Evolutionary conservation across 2,888 invertebrate species (phyloP), one percentile per base, ranked within the genome.

Genomic region (Philhelius pedissequus): DNA sequence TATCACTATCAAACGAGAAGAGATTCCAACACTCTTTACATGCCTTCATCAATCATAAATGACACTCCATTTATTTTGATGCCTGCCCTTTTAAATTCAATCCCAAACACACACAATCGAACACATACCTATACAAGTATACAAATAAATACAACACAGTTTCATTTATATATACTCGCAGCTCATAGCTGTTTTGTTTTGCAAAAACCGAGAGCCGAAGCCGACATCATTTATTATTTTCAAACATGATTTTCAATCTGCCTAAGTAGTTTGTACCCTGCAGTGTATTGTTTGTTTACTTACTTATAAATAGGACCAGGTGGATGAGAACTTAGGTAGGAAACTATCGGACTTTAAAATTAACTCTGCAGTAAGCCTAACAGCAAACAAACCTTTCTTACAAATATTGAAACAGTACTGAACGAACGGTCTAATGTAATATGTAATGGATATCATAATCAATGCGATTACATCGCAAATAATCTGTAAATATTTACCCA

Each of bases 401-500:
- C 78, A 79, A 78, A 83, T 83, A 78, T 83, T 83, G 74, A 64
- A 58, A 70, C 69, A 78, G 64, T 58, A 40, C 62, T 69, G 11
- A 56, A 56, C 32, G 20, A 15, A 43, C 74, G 52, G 43, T 60
- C 25, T 54, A 70, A 64, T 64, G 70, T 75, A 75, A 66, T 64
- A 64, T 64, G 70, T 75, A 75, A 66, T 64, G 69, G 83, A 83
- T 74, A 83, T 78, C 70, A 83, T 83, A 83, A 83, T 83, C 83
- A 83, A 83, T 83, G 64, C 62, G 83, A 83, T 83, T 83, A 70
- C 69, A 70, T 43, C 32, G 58, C 50, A 64, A 43, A 83, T 83
- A 83, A 74, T 78, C 78, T 69, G 83, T 70, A 83, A 83, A 83
- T 70, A 83, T 79, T 83, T 83, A 69, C 56, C 64, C 54, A 43